Conservation (phyloP, 2,888 invertebrate species). For the Eutolmus rufibarbis region DNA sequence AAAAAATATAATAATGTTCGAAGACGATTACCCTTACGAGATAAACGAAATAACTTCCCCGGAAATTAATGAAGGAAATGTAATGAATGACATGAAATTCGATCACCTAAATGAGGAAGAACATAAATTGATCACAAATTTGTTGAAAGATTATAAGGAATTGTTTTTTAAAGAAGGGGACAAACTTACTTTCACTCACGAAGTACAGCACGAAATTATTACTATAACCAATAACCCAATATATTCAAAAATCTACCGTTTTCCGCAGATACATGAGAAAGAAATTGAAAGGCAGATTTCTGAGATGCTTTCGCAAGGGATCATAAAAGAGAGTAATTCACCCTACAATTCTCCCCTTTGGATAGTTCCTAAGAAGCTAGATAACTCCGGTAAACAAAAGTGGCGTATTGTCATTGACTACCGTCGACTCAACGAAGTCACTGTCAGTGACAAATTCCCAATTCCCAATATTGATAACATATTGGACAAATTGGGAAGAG, state of each 20-base stretch:
- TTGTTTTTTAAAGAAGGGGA: background rate
- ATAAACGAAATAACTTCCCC: background rate
- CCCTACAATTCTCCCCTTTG: slow-evolving; percentile 52
- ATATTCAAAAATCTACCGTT: slow-evolving; percentile 32
- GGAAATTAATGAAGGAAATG: background rate
- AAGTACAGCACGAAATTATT: slow-evolving; percentile 23
- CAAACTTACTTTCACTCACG: background rate
- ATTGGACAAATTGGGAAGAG: slow-evolving; percentile 49
- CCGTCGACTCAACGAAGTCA: slow-evolving; percentile 45
- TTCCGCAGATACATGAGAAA: slow-evolving; percentile 21
- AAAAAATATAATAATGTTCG: background rate
- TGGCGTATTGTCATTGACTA: slow-evolving; percentile 45
- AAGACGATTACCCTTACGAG: background rate
- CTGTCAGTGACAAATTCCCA: slow-evolving; percentile 45
- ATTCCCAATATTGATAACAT: slow-evolving; percentile 49
- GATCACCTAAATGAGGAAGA: background rate
- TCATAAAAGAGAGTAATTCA: slow-evolving; percentile 51
- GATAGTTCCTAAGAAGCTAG: slow-evolving; percentile 53
- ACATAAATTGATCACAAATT: background rate
- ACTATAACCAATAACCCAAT: slow-evolving; percentile 25
- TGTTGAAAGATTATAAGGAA: background rate
- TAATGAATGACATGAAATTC: background rate
- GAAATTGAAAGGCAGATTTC: background rate
- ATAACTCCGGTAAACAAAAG: slow-evolving; percentile 43
- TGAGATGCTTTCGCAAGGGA: slow-evolving; percentile 42